phyloP scores from a whole-genome alignment of 2,888 invertebrate genomes.

The Unio delphinus region DNA sequence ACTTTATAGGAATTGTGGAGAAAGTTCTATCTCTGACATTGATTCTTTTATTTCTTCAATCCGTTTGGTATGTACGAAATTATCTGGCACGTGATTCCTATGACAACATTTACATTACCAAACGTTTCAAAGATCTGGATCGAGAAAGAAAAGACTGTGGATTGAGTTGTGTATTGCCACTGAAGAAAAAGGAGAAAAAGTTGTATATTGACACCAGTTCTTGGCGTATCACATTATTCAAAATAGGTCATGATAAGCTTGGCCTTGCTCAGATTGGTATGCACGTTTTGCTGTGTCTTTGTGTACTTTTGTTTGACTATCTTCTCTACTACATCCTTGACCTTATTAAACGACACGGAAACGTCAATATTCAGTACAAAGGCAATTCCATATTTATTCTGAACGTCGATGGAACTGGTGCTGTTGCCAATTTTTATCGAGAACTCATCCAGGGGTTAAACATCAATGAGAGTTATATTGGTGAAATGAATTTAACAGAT shows the following conservation, averaged over 20 bases:
- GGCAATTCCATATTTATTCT: constrained; percentile 19
- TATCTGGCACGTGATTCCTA: constrained; percentile 56
- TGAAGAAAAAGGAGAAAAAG: constrained; percentile 49
- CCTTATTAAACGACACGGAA: constrained; percentile 45
- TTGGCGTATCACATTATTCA: constrained; percentile 31
- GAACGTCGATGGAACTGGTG: constrained; percentile 32
- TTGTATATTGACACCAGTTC: constrained; percentile 40
- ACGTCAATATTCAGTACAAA: constrained; percentile 36
- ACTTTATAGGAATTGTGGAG: constrained; percentile 16
- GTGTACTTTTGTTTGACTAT: constrained; percentile 50
- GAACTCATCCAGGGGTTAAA: constrained; percentile 23
- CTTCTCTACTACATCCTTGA: constrained; percentile 54
- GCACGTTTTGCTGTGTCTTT: constrained; percentile 43
- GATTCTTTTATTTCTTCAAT: constrained; percentile 33
- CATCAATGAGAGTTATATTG: constrained; percentile 17
- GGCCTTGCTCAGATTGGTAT: constrained; percentile 48
- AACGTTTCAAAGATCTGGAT: constrained; percentile 47
- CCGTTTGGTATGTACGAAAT: constrained; percentile 37
- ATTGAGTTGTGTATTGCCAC: constrained; percentile 45
- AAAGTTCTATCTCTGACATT: constrained; percentile 32
- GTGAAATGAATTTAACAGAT: constrained; percentile 25
- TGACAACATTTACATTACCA: constrained; percentile 60
- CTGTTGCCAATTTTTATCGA: constrained; percentile 30
- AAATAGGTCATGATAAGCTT: constrained; percentile 35
- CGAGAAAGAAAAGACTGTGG: constrained; percentile 27